Evolutionary conservation across 1,140 invertebrate genomes (phyloP), one percentile per base, ranked within the genome.

Genomic region (Phymastichus coffea): DNA sequence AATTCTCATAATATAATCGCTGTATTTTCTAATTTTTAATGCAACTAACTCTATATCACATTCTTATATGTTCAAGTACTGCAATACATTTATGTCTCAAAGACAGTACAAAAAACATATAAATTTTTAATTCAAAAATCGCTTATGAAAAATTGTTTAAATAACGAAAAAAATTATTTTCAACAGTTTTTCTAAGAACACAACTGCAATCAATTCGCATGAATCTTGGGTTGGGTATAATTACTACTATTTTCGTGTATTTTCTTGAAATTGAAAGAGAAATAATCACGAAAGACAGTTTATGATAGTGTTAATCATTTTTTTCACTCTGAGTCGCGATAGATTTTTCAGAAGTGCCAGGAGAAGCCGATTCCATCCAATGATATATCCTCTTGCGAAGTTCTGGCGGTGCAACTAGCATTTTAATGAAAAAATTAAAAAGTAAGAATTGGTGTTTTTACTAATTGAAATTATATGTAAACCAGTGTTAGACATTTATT

Each of bases 361-460:
- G 0, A 25, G 7, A 20, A 15, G 41, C 9, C 14, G 3, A 10
- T 35, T 54, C 52, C 19, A 55, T 33, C 53, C 53, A 55, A 8
- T 22, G 17, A 46, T 33, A 9, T 44, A 55, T 35, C 40, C 53
- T 55, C 28, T 22, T 23, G 12, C 9, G 2, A 53, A 51, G 14
- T 20, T 2, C n/a, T 54, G 52, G 19, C 43, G 38, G 10, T 44
- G 41, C 28, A 46, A 43, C 17, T 33, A 30, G 41, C 20, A 33
- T 28, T 44, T 44, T 44, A 41, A 55, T 55, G 20, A 15, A 41
- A 61, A 60, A 61, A 33, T 33, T 10, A 46, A 55, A 47, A 35
- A 61, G 47, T 46, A 64, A 52, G 26, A 57, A 59, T 28, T 48
- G 20, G n/a, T 51, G 33, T 15, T n/a, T n/a, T n/a, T n/a, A 53